Percentiles rank a stretch among this genome's conserved stretches.
Evolutionary conservation across 2,797 vertebrate genomes (phyloP).

Genomic region (Tragelaphus oryx): DNA sequence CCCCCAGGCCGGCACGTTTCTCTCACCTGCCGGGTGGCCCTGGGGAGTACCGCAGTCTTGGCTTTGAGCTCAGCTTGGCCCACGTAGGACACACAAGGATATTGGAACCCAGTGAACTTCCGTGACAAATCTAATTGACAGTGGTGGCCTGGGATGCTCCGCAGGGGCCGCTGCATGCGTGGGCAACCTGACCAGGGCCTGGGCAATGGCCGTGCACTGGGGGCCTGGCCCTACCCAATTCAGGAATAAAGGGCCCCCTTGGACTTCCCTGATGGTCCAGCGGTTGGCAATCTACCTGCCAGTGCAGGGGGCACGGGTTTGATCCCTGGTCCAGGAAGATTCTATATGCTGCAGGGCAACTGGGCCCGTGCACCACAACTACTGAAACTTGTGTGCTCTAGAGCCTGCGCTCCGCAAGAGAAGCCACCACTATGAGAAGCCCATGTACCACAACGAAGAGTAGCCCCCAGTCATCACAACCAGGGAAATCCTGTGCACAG

Average conservation of each 20-base stretch:
- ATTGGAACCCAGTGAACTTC: not conserved
- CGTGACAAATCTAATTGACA: not conserved
- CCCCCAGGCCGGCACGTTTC: conserved; percentile 53
- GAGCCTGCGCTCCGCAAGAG: not conserved
- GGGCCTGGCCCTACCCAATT: not conserved
- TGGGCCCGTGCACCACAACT: not conserved
- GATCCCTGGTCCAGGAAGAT: not conserved
- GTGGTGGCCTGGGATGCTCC: not conserved
- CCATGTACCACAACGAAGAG: not conserved
- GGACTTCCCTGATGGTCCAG: not conserved
- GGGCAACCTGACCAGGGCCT: not conserved
- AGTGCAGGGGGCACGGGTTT: not conserved
- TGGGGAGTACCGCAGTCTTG: not conserved
- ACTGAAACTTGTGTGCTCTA: not conserved
- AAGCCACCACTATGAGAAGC: not conserved
- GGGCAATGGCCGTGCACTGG: not conserved
- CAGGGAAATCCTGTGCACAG: not conserved
- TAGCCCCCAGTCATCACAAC: not conserved
- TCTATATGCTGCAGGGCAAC: not conserved
- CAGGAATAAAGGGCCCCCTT: not conserved
- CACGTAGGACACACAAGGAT: not conserved
- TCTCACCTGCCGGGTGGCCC: conserved; percentile 59
- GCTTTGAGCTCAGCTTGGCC: not conserved
- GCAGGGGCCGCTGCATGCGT: accelerated
- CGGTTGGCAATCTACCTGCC: not conserved